A percentile compares a stretch with the other conserved stretches of the same genome.
Evolutionary conservation across 2,888 invertebrate genomes (phyloP).

Genomic region (Atethmia centrago): DNA sequence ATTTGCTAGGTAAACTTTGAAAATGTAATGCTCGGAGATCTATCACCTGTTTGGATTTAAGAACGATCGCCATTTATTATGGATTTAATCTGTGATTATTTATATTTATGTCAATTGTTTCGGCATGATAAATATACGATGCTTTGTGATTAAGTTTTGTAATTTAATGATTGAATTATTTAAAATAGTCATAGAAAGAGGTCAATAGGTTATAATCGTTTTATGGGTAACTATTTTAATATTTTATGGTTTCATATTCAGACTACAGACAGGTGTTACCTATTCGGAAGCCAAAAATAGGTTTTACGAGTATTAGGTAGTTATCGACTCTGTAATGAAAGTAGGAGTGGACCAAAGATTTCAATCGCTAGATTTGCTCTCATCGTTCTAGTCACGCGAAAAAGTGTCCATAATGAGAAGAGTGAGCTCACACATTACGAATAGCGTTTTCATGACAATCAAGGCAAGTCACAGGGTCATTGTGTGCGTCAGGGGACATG

Average conservation of each 20-base stretch:
- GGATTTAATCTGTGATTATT: background rate
- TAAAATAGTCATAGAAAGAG: background rate
- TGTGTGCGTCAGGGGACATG: background rate
- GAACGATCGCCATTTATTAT: background rate
- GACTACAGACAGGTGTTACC: background rate
- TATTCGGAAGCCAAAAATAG: background rate
- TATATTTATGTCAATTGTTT: background rate
- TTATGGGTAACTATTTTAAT: background rate
- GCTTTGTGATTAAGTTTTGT: background rate
- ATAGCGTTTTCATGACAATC: background rate
- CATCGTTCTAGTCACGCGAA: no score
- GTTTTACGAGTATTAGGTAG: background rate
- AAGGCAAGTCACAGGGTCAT: background rate
- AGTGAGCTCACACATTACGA: background rate
- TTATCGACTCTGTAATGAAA: background rate
- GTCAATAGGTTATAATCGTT: background rate
- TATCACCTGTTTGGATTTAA: background rate
- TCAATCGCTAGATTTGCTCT: no score
- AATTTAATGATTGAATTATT: background rate
- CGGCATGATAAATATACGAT: background rate
- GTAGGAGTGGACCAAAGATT: background rate
- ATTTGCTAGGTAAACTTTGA: background rate
- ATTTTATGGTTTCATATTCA: constrained; percentile 6
- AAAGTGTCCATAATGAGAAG: no score
- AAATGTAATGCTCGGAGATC: background rate